phyloP scores from a whole-genome alignment of 2,888 invertebrate species.

The Drosophila subsilvestris region DNA sequence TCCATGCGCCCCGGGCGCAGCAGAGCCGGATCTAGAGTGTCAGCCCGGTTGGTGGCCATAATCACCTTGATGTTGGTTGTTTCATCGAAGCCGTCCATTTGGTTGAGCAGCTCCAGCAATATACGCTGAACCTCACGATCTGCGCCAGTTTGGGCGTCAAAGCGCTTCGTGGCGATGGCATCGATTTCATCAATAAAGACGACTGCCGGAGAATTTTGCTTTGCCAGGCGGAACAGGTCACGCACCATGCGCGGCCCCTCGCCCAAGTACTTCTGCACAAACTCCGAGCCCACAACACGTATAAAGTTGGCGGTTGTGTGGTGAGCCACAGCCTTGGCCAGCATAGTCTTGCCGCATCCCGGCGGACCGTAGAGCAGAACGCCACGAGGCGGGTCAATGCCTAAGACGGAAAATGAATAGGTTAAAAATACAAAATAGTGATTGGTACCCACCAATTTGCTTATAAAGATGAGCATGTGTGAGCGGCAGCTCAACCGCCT shows the following conservation, averaged over 20 bases:
- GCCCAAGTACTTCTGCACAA: slow-evolving; percentile 99
- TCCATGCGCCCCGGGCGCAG: slow-evolving; percentile 92
- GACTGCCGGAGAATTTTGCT: slow-evolving; percentile 99
- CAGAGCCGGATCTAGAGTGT: slow-evolving; percentile 97
- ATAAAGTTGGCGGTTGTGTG: slow-evolving; percentile 99
- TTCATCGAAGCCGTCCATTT: slow-evolving; percentile 99
- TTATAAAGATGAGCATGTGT: slow-evolving; percentile 99
- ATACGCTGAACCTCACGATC: slow-evolving; percentile 99
- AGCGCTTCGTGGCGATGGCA: slow-evolving; percentile 99
- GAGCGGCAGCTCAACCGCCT: slow-evolving; percentile 98
- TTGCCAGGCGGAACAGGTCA: slow-evolving; percentile 98
- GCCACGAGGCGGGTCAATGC: slow-evolving; percentile 98
- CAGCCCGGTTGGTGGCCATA: slow-evolving; percentile 98
- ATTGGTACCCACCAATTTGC: slow-evolving; percentile 91
- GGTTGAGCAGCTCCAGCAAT: slow-evolving; percentile 97
- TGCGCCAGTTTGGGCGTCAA: slow-evolving; percentile 99
- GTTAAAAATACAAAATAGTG: accelerated
- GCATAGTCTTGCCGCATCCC: slow-evolving; percentile 99
- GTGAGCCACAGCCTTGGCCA: slow-evolving; percentile 99
- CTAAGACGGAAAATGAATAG: slow-evolving; percentile 28
- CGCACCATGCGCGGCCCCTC: slow-evolving; percentile 99
- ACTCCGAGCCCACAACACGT: slow-evolving; percentile 99
- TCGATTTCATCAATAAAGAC: slow-evolving; percentile 99
- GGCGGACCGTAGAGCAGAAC: slow-evolving; percentile 99
- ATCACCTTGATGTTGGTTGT: slow-evolving; percentile 99